Evolutionary conservation across 2,797 vertebrate species (phyloP), one percentile per base, ranked within the genome.

Genomic region (Notolepis coatsorum): DNA sequence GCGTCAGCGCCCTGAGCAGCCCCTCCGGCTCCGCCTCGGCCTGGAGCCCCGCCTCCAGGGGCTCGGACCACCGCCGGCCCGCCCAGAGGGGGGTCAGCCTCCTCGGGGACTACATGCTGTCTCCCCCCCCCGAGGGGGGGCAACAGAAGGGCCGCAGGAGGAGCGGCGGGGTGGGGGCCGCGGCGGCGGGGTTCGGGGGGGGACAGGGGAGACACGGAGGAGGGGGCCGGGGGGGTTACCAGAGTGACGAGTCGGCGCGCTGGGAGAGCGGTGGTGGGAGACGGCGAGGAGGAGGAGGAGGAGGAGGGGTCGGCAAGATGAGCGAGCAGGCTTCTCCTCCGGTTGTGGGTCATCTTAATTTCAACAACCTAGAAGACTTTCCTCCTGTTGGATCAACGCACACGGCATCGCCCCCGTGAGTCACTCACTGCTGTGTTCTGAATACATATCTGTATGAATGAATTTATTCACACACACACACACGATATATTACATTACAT

Each of bases 351-450:
- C 92, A 92, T 25, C 92, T 97, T 1, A 98, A 99, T 79, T 90
- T 99, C 50, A 95, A 92, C 92, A 97, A 97, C 86, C 67, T 99
- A 84, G 96, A 99, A 49, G 97, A 99, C 60, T 99, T 99, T 72
- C 98, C 98, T 1, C 96, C 97, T 12, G 91, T 99, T 64, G 92
- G 93, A 56, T 88, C 93, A 9, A 85, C 92, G 21, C 73, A 45
- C 27, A 20, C 91, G 35, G 67, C 87, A 57, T 91, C 90, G 53
- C 80, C 92, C 6, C 77, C 75, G 96, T 98, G 88, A 94, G 95
- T 94, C 1, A 7, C 28, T 30, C 28, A 28, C 56, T 13, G 12
- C 42, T 10, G 10, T 5, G 7, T 18, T 39, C 12, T 15, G 3
- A n/a, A 15, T 10, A 13, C 4, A 15, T n/a, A 13, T 38, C 9